A percentile compares a stretch with the other conserved stretches of the same genome.
These are phyloP conservation scores for Nomada flava DNA, from an alignment of 2,888 invertebrate genomes.

Conservation along the genomic window DNA sequence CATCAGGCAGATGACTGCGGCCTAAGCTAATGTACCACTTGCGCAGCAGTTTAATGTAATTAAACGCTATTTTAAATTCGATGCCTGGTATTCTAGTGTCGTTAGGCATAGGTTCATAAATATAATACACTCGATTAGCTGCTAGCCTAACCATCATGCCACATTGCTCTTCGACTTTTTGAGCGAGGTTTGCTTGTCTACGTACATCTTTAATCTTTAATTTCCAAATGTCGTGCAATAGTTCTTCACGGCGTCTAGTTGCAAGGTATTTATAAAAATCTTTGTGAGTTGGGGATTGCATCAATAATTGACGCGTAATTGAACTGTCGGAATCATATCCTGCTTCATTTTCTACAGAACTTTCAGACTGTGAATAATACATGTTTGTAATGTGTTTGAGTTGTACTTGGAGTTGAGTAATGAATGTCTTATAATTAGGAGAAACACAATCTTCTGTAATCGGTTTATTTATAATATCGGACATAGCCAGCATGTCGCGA, in stretches of 20 bases:
- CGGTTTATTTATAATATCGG: too few species aligned
- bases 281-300: conserved; percentile 23
- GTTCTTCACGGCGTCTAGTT: conserved; percentile 19
- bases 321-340: conserved; percentile 42
- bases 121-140: conserved; percentile 37
- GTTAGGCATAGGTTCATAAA: conserved; percentile 32
- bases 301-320: not conserved
- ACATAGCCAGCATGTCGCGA: too few species aligned
- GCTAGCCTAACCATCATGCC: conserved; percentile 36
- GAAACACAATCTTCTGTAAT: too few species aligned
- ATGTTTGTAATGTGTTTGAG: conserved; percentile 5
- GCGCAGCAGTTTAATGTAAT: conserved; percentile 40
- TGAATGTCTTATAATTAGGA: not conserved
- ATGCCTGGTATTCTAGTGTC: conserved; percentile 21
- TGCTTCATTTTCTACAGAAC: conserved; percentile 25
- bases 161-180: conserved; percentile 35
- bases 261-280: conserved; percentile 23
- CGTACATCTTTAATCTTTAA: not conserved
- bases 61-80: conserved; percentile 48
- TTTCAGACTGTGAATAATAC: conserved; percentile 36
- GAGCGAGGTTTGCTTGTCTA: not conserved
- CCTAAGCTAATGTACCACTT: conserved; percentile 63
- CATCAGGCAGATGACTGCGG: conserved; percentile 39
- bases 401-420: too few species aligned
- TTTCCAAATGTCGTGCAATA: conserved; percentile 43